Conservation (phyloP, 2,113 vertebrate genomes). For the Pseudonaja textilis region DNA sequence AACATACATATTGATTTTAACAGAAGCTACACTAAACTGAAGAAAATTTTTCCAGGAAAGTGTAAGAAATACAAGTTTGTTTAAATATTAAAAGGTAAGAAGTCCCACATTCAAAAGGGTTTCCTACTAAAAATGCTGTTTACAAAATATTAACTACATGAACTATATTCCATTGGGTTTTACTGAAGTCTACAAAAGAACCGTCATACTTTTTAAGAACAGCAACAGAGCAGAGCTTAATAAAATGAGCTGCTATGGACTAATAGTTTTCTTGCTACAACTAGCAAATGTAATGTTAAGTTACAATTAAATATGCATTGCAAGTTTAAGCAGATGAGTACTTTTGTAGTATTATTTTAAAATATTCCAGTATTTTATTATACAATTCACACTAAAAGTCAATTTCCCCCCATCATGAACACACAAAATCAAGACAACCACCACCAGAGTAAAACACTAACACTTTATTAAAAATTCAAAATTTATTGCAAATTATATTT, state of each 20-base stretch:
- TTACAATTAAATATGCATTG: constrained; percentile 29
- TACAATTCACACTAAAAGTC: constrained; percentile 14
- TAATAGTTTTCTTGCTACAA: constrained; percentile 34
- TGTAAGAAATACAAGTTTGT: neutral
- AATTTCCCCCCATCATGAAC: constrained; percentile 42
- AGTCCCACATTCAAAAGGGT: constrained; percentile 55
- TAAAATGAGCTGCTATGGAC: constrained; percentile 33
- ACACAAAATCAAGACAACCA: constrained; percentile 56
- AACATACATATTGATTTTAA: neutral
- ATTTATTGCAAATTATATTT: constrained; percentile 88
- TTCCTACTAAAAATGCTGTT: constrained; percentile 51
- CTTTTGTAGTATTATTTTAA: constrained; percentile 37
- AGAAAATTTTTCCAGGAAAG: constrained; percentile 19
- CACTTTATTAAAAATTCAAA: constrained; percentile 77
- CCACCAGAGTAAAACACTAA: constrained; percentile 69
- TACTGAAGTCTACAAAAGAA: constrained; percentile 11
- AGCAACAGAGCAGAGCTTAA: neutral
- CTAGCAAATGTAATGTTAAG: constrained; percentile 29
- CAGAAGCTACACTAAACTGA: neutral
- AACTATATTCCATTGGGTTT: constrained; percentile 44
- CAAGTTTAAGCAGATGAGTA: constrained; percentile 40
- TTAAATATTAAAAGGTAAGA: constrained; percentile 49
- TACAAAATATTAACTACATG: constrained; percentile 47
- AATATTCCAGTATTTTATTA: constrained; percentile 25
- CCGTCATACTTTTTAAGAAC: constrained; percentile 24